Evolutionary conservation across 2,888 invertebrate species (phyloP), one percentile per base, ranked within the genome.

Genomic region (Drosophila silvestris): DNA sequence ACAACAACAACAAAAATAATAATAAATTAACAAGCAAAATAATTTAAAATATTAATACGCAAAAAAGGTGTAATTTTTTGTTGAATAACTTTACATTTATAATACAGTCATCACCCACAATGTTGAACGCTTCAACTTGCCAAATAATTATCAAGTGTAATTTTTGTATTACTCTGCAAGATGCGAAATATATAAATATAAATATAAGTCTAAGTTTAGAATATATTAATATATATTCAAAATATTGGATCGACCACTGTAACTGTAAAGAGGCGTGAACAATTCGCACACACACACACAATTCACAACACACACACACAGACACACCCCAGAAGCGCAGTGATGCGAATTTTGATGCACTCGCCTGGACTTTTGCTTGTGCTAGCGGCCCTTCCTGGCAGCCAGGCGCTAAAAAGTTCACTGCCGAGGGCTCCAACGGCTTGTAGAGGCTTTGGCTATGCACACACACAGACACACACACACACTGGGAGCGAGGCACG

Each of bases 341-440:
- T 53, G 39, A 35, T 52, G 52, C 56, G 63, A 59, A 32, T 60
- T 70, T 60, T 50, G 51, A 52, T 76, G 71, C 67, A 56, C 57
- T 44, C 64, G 47, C 39, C 50, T 39, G 44, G 53, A 33, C 50
- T 65, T 54, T 47, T 63, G 64, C 37, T 54, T 63, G 32, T 53
- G 63, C 60, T 70, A 37, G 61, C 59, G 68, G 79, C 66, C 79
- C 79, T 82, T 79, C 79, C 79, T 79, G 79, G 65, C 79, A 78
- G 79, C 69, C 74, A 70, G 80, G 82, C 90, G 74, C 74, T 77
- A 76, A 70, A 84, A 83, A 85, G 90, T 80, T 83, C 74, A 78
- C 85, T 89, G 85, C 86, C 89, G 84, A 84, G 78, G 83, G 84
- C 77, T 75, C 66, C 58, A 82, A 78, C 54, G 59, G 65, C 83